phyloP scores from a whole-genome alignment of 2,113 vertebrate genomes.

The Oxygymnocypris stewartii region DNA sequence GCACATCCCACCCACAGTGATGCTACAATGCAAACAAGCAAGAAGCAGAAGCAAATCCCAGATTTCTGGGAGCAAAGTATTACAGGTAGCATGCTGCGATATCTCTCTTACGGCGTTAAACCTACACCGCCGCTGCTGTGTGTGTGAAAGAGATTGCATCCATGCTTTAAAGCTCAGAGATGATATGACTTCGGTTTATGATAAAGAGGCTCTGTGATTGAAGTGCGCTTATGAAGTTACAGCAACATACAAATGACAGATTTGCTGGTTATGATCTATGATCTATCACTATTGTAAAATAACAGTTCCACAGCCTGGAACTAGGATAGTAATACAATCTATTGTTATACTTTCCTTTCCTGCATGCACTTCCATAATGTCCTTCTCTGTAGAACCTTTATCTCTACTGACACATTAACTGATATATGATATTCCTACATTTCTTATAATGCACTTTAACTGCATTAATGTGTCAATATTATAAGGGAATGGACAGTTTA shows the following conservation, averaged over 20 bases:
- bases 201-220: constrained; percentile 6
- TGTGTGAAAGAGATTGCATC: constrained; percentile 9
- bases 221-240: neutral
- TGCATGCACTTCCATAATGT: neutral
- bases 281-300: neutral
- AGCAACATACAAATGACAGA: neutral
- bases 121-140: neutral
- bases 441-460: constrained; percentile 14
- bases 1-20: constrained; percentile 19
- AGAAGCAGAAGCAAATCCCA: constrained; percentile 1
- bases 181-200: constrained; percentile 11
- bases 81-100: constrained; percentile 9
- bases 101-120: constrained; percentile 14
- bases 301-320: neutral
- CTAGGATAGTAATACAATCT: neutral
- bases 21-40: constrained; percentile 21
- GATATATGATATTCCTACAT: constrained; percentile 14
- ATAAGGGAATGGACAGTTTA: neutral
- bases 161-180: constrained; percentile 1
- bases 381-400: neutral
- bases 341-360: neutral
- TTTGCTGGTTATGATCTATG: constrained; percentile 1
- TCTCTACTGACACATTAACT: neutral
- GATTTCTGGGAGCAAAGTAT: constrained; percentile 1
- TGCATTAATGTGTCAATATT: constrained; percentile 25